Percentiles rank a stretch among this genome's conserved stretches.
Evolutionary conservation across 1,140 invertebrate species (phyloP).

Genomic region (Formica selysi): DNA sequence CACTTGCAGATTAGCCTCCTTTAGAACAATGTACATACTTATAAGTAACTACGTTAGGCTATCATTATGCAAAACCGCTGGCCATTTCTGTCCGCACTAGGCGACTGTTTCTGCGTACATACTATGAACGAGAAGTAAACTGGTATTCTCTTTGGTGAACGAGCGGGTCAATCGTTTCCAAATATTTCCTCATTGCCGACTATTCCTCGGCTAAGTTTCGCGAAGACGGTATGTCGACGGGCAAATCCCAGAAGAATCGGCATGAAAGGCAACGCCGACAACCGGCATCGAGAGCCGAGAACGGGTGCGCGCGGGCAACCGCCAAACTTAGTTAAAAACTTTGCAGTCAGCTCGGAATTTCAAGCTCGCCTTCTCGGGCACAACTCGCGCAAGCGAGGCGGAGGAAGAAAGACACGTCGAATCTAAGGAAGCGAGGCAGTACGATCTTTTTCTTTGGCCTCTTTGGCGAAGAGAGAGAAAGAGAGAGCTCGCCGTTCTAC

Average conservation of each 20-base stretch:
- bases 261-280: slow-evolving; percentile 70
- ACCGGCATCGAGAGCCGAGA: slow-evolving; percentile 63
- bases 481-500: slow-evolving; percentile 38
- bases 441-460: slow-evolving; percentile 39
- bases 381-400: not conserved
- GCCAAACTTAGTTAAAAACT: slow-evolving; percentile 82
- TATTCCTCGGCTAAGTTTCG: slow-evolving; percentile 67
- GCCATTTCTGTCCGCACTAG: slow-evolving; percentile 27
- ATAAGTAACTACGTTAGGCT: not conserved
- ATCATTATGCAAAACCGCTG: slow-evolving; percentile 13
- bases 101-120: not conserved
- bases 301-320: slow-evolving; percentile 69
- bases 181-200: slow-evolving; percentile 59
- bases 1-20: slow-evolving; percentile 5
- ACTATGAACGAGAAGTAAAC: slow-evolving; percentile 44
- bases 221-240: slow-evolving; percentile 52
- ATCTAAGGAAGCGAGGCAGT: slow-evolving; percentile 33
- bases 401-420: slow-evolving; percentile 54
- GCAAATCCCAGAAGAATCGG: slow-evolving; percentile 71
- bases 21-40: slow-evolving; percentile 7
- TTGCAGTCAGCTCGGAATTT: slow-evolving; percentile 80
- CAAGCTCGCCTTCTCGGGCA: slow-evolving; percentile 69
- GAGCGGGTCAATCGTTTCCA: slow-evolving; percentile 67
- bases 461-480: not conserved
- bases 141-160: slow-evolving; percentile 36